These are phyloP conservation scores for Triplophysa dalaica DNA, from an alignment of 2,113 vertebrate genomes.

Conservation along the genomic window DNA sequence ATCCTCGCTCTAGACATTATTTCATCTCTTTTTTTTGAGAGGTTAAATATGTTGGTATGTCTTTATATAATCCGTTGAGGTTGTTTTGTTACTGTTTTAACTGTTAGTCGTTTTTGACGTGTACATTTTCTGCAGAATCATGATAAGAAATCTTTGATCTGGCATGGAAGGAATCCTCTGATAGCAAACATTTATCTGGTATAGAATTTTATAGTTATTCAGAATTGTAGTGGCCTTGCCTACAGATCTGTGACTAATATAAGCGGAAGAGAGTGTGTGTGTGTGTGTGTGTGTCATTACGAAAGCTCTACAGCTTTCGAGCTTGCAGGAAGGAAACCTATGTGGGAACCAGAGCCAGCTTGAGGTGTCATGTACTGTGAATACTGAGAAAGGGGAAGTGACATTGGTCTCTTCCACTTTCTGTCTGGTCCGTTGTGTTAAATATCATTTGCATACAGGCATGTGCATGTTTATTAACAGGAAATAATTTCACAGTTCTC, in stretches of 20 bases:
- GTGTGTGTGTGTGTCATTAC: constrained; percentile 21
- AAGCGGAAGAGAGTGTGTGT: constrained; percentile 15
- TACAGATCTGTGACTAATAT: constrained; percentile 49
- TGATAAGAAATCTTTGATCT: not conserved
- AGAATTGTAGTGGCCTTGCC: constrained; percentile 27
- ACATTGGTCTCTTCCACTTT: constrained; percentile 23
- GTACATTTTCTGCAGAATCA: not conserved
- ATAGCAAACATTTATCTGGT: not conserved
- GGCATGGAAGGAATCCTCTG: not conserved
- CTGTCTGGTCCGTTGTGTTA: not conserved
- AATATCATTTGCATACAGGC: not conserved
- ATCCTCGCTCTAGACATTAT: no score
- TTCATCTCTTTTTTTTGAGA: no score
- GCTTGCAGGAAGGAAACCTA: constrained; percentile 60
- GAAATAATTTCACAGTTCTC: constrained; percentile 13
- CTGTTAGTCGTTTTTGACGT: not conserved
- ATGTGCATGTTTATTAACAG: constrained; percentile 10
- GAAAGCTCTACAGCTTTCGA: constrained; percentile 6
- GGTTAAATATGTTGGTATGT: no score
- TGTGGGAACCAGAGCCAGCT: constrained; percentile 56
- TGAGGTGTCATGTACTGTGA: constrained; percentile 28
- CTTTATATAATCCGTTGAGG: not conserved
- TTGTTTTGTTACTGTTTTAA: not conserved
- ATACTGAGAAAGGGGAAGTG: constrained; percentile 61
- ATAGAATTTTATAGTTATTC: constrained; percentile 27